Percentiles rank a stretch among this genome's conserved stretches.
Conservation (phyloP, 1,140 invertebrate genomes). For the Zophobas morio region DNA sequence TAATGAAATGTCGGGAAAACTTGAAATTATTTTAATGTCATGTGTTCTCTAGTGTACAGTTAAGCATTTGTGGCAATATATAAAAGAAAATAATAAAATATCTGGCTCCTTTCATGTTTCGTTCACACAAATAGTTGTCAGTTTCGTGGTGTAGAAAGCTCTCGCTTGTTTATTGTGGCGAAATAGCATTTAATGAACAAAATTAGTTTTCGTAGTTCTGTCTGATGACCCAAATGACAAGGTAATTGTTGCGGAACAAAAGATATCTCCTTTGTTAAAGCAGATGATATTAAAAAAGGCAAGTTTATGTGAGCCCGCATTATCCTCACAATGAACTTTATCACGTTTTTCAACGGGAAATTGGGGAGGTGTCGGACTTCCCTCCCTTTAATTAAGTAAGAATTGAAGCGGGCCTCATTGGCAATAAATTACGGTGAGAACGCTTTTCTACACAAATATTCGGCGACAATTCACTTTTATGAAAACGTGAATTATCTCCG, state of each 20-base stretch:
- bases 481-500: constrained; percentile 15
- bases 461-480: constrained; percentile 26
- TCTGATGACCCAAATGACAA: neutral
- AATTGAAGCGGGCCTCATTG: constrained; percentile 35
- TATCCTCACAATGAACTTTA: constrained; percentile 36
- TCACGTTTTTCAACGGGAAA: constrained; percentile 26
- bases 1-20: too few species aligned
- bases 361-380: neutral
- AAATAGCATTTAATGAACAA: neutral
- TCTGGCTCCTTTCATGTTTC: too few species aligned
- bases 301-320: constrained; percentile 33
- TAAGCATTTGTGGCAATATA: too few species aligned
- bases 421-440: constrained; percentile 33
- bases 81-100: too few species aligned
- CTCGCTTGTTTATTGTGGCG: too few species aligned
- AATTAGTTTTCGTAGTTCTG: constrained; percentile 7
- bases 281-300: constrained; percentile 28
- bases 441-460: constrained; percentile 33
- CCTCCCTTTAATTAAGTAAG: constrained; percentile 40
- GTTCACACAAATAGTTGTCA: too few species aligned
- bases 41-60: too few species aligned
- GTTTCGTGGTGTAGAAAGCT: too few species aligned
- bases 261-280: constrained; percentile 32
- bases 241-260: constrained; percentile 13
- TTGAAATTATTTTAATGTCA: too few species aligned